Percentiles rank a stretch among this genome's conserved stretches.
Conservation (phyloP, 2,888 invertebrate genomes). For the Hetaerina titia region DNA sequence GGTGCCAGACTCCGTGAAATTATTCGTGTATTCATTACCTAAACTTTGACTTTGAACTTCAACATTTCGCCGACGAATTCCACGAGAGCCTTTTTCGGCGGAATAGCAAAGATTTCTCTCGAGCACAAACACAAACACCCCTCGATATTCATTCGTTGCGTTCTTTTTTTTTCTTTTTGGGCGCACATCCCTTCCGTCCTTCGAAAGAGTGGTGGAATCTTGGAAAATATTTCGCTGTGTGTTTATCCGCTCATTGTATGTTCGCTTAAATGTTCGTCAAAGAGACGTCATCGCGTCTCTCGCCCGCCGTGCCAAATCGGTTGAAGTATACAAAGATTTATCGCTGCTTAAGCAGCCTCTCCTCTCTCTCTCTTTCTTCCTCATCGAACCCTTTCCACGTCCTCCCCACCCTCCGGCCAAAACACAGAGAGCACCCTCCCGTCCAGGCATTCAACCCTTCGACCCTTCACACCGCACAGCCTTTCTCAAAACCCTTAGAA, state of each 20-base stretch:
- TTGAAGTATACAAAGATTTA: neutral
- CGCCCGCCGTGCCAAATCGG: neutral
- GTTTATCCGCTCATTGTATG: neutral
- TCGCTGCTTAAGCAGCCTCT: neutral
- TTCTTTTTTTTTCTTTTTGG: neutral
- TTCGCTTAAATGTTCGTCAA: slow-evolving; percentile 1
- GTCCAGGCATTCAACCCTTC: too few species aligned
- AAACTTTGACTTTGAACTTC: neutral
- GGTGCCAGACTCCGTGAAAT: neutral
- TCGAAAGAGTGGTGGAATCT: neutral
- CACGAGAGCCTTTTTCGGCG: neutral
- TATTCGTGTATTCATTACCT: neutral
- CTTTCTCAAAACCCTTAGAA: neutral
- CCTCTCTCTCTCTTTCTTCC: neutral
- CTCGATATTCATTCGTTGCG: neutral
- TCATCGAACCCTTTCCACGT: neutral
- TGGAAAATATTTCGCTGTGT: neutral
- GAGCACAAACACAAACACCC: neutral
- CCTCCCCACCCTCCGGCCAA: neutral
- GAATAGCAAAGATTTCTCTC: neutral
- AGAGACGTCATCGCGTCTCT: neutral
- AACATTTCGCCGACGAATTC: neutral
- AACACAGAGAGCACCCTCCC: too few species aligned
- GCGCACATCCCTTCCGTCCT: neutral
- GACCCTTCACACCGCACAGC: neutral